Evolutionary conservation across 2,888 invertebrate species (phyloP).

Genomic region (Micropterix aruncella): DNA sequence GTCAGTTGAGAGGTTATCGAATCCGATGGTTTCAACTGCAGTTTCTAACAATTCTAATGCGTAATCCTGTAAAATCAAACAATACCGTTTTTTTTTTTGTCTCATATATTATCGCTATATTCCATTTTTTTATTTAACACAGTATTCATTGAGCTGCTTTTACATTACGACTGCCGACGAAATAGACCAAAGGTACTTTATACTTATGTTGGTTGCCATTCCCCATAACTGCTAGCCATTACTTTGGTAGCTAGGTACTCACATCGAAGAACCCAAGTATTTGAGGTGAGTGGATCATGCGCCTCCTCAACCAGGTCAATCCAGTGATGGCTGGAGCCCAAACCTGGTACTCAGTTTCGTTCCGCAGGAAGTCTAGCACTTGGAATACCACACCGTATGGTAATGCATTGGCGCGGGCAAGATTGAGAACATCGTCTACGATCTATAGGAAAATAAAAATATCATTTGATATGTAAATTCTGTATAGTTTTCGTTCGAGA

Average conservation of each 20-base stretch:
- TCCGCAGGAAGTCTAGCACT: slow-evolving; percentile 50
- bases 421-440: slow-evolving; percentile 65
- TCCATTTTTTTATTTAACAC: too few species aligned
- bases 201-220: too few species aligned
- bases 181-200: too few species aligned
- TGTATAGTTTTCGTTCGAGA: too few species aligned
- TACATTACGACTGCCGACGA: too few species aligned
- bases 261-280: slow-evolving; percentile 15
- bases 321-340: slow-evolving; percentile 55
- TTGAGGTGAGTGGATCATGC: slow-evolving; percentile 15
- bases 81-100: too few species aligned
- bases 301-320: slow-evolving; percentile 34
- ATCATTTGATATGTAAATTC: too few species aligned
- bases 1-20: slow-evolving; percentile 19
- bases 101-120: too few species aligned
- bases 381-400: slow-evolving; percentile 47
- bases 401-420: slow-evolving; percentile 52
- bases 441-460: too few species aligned
- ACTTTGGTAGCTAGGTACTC: too few species aligned
- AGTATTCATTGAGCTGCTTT: too few species aligned
- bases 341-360: slow-evolving; percentile 60
- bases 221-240: too few species aligned
- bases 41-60: slow-evolving; percentile 21
- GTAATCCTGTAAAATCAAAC: slow-evolving; percentile 17
- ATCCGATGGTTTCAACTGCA: slow-evolving; percentile 24